phyloP scores from a whole-genome alignment of 1,140 invertebrate genomes.

The Trinorchestia longiramus region DNA sequence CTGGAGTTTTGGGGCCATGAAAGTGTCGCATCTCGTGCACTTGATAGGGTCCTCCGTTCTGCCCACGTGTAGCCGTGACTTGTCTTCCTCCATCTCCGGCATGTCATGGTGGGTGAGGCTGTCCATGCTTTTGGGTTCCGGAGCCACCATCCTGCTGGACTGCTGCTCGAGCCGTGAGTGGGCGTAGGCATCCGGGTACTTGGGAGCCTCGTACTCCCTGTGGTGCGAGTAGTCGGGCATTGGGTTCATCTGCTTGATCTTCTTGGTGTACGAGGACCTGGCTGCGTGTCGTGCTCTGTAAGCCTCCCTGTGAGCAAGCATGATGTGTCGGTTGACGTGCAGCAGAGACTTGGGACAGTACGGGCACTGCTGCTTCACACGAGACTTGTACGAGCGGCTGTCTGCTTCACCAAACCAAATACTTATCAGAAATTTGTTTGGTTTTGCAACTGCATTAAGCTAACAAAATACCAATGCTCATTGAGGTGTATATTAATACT shows the following conservation, averaged over 20 bases:
- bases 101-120: background rate
- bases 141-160: background rate
- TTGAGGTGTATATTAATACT: no score
- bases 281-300: slow-evolving; percentile 23
- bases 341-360: slow-evolving; percentile 46
- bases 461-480: no score
- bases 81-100: background rate
- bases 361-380: slow-evolving; percentile 34
- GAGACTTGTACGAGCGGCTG: slow-evolving; percentile 43
- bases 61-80: background rate
- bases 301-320: slow-evolving; percentile 35
- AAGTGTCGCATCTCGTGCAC: background rate
- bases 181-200: background rate
- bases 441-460: no score
- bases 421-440: no score
- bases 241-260: slow-evolving; percentile 36
- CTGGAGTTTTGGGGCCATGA: slow-evolving; percentile 7
- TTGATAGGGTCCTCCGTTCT: slow-evolving; percentile 16
- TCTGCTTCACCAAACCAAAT: background rate
- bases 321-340: slow-evolving; percentile 35
- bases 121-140: background rate
- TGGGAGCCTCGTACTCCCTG: background rate
- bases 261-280: slow-evolving; percentile 33
- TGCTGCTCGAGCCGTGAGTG: background rate
- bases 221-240: slow-evolving; percentile 15